A percentile compares a stretch with the other conserved stretches of the same genome.
These are phyloP conservation scores for Drosophila sturtevanti DNA, from an alignment of 1,140 invertebrate species.

Conservation along the genomic window DNA sequence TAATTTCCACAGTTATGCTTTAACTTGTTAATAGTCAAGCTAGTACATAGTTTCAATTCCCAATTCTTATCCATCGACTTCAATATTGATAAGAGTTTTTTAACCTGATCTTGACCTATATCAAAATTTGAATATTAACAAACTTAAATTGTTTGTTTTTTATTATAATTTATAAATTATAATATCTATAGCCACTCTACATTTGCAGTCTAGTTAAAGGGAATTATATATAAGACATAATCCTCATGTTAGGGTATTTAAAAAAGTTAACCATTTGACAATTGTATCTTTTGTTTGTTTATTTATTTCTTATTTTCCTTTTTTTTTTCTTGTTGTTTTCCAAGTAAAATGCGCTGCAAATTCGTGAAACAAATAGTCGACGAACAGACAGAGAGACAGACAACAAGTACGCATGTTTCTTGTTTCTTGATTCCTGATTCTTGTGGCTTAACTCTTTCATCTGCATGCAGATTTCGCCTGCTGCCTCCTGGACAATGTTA, in stretches of 20 bases:
- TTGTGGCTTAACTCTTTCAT: constrained; percentile 60
- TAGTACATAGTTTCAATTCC: no score
- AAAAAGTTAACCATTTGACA: neutral
- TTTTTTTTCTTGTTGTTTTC: no score
- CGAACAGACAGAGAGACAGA: constrained; percentile 41
- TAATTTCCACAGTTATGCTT: no score
- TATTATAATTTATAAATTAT: no score
- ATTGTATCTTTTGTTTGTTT: constrained; percentile 38
- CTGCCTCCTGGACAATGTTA: constrained; percentile 56
- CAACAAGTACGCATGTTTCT: constrained; percentile 68
- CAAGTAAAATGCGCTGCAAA: constrained; percentile 68
- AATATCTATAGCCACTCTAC: neutral
- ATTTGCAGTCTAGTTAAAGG: neutral
- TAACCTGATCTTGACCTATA: no score
- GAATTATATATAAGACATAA: neutral
- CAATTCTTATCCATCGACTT: no score
- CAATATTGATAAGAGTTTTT: no score
- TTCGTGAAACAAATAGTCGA: constrained; percentile 76
- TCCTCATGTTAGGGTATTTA: constrained; percentile 13
- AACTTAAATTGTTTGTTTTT: no score
- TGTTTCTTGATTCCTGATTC: constrained; percentile 34
- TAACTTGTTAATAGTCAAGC: no score
- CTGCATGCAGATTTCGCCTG: constrained; percentile 62
- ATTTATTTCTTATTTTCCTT: no score
- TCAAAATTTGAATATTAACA: no score